phyloP scores from a whole-genome alignment of 2,797 vertebrate species.

The Rousettus madagascariensis region DNA sequence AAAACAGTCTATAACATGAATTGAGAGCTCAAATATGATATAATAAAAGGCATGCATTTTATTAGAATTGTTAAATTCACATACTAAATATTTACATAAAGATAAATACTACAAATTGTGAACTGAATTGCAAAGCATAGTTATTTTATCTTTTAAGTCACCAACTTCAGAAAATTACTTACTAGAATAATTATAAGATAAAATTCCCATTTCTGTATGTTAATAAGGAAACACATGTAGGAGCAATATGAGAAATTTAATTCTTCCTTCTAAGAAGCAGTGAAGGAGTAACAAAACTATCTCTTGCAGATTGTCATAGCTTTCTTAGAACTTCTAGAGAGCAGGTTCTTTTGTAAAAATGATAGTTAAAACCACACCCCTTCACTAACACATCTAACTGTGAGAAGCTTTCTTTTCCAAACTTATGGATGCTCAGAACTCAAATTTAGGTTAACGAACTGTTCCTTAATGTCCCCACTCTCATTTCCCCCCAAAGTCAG shows the following conservation, averaged over 20 bases:
- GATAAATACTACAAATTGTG: neutral
- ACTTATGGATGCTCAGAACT: neutral
- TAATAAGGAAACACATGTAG: neutral
- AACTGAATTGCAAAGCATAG: neutral
- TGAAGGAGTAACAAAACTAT: neutral
- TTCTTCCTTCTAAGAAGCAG: neutral
- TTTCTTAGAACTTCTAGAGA: neutral
- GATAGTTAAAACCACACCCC: neutral
- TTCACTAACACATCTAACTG: neutral
- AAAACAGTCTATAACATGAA: constrained; percentile 27
- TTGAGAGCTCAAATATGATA: constrained; percentile 23
- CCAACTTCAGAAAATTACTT: constrained; percentile 33
- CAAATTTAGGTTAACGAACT: neutral
- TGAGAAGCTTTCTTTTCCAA: neutral
- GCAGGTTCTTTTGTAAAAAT: neutral
- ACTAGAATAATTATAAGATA: neutral
- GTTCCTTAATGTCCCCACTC: neutral
- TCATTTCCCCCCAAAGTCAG: neutral
- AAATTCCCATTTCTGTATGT: neutral
- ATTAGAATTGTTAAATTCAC: constrained; percentile 44
- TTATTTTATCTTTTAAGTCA: neutral
- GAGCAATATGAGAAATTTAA: neutral
- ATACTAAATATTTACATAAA: constrained; percentile 40
- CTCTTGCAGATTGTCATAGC: neutral
- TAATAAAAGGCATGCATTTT: constrained; percentile 40